A percentile compares a stretch with the other conserved stretches of the same genome.
These are phyloP conservation scores for Beris morrisii DNA, from an alignment of 2,888 invertebrate species.

Conservation along the genomic window DNA sequence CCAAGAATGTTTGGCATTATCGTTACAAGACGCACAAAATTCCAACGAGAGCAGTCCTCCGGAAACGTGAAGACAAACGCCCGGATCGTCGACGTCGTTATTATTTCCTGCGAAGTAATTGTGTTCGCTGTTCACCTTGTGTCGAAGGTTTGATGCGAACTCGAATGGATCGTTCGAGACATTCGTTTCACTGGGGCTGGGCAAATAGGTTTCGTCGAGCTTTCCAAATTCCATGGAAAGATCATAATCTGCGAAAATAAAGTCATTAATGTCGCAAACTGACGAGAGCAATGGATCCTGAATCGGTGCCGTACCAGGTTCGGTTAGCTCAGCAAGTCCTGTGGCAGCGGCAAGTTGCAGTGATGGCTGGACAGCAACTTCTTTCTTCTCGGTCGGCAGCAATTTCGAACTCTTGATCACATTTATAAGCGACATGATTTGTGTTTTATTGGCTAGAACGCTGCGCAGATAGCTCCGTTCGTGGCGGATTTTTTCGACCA, in stretches of 20 bases:
- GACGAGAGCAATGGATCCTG: slow-evolving; percentile 39
- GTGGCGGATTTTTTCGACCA: slow-evolving; percentile 57
- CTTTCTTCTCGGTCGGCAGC: background rate
- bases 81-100: slow-evolving; percentile 48
- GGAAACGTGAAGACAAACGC: slow-evolving; percentile 63
- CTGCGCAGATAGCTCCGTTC: slow-evolving; percentile 62
- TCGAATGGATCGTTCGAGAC: slow-evolving; percentile 6
- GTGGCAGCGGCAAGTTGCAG: slow-evolving; percentile 37
- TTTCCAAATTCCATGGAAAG: slow-evolving; percentile 34
- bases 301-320: slow-evolving; percentile 40
- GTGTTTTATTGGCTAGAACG: slow-evolving; percentile 60
- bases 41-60: slow-evolving; percentile 61
- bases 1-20: slow-evolving; percentile 52
- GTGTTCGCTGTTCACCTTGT: slow-evolving; percentile 40
- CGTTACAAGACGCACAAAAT: slow-evolving; percentile 61
- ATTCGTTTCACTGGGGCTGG: background rate
- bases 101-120: slow-evolving; percentile 40
- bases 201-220: slow-evolving; percentile 11
- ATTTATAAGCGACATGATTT: slow-evolving; percentile 58
- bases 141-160: slow-evolving; percentile 7
- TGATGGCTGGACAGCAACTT: background rate
- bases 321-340: slow-evolving; percentile 33
- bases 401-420: slow-evolving; percentile 48
- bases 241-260: slow-evolving; percentile 47
- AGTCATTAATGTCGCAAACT: slow-evolving; percentile 44